These are phyloP conservation scores for Eubasilissa regina DNA, from an alignment of 1,140 invertebrate genomes.

Conservation along the genomic window DNA sequence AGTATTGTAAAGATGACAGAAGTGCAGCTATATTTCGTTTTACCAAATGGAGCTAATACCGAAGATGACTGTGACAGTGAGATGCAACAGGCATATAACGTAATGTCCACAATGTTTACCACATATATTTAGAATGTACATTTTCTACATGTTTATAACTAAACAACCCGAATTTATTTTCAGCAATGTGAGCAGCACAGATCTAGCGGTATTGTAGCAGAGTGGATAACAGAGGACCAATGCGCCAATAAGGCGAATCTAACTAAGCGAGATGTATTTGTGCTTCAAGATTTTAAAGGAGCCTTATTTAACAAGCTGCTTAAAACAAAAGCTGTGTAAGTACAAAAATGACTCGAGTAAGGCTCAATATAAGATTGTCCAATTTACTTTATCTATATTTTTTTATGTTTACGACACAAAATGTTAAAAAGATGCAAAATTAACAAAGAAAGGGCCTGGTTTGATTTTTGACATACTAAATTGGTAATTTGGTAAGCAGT, in stretches of 20 bases:
- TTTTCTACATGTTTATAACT: too few relatives aligned
- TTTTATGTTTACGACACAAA: too few relatives aligned
- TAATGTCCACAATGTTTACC: constrained; percentile 54
- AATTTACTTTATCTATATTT: too few relatives aligned
- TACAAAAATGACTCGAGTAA: constrained; percentile 56
- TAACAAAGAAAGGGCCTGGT: too few relatives aligned
- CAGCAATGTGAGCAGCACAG: constrained; percentile 68
- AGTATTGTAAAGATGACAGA: constrained; percentile 60
- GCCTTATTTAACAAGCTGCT: constrained; percentile 78
- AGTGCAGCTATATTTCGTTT: constrained; percentile 69
- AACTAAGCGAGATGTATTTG: constrained; percentile 82
- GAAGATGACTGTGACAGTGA: constrained; percentile 69
- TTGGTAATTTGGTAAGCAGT: too few relatives aligned
- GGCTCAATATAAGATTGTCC: neutral
- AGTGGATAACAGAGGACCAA: constrained; percentile 65
- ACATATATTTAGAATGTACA: too few relatives aligned
- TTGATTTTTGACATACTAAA: too few relatives aligned
- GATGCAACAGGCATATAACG: constrained; percentile 68
- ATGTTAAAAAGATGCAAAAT: too few relatives aligned
- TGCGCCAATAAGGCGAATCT: constrained; percentile 68
- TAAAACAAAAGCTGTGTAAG: constrained; percentile 79
- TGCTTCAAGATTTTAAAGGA: constrained; percentile 83
- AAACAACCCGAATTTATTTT: constrained; percentile 38
- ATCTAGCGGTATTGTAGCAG: constrained; percentile 65
- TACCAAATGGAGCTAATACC: constrained; percentile 63